phyloP scores from a whole-genome alignment of 2,888 invertebrate species.

The Acanthosepion lycidas region DNA sequence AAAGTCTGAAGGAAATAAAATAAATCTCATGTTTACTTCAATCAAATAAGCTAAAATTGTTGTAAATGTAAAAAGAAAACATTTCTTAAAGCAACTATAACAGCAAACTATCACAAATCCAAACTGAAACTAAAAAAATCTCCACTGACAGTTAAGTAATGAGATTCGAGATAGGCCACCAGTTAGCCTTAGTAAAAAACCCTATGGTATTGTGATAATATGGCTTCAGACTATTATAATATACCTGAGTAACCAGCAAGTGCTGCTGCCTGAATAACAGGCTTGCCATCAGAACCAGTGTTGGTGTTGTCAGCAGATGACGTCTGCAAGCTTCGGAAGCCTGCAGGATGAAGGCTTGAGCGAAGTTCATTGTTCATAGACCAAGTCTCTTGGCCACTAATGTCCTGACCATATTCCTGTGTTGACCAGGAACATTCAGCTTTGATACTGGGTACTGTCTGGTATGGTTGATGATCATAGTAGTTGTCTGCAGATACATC shows the following conservation, averaged over 20 bases:
- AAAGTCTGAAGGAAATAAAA: no score
- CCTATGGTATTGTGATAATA: no score
- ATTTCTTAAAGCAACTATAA: no score
- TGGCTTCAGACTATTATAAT: not conserved
- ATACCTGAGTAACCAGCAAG: conserved; percentile 76
- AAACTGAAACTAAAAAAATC: no score
- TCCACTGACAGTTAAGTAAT: no score
- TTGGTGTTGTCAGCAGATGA: conserved; percentile 54
- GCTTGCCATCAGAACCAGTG: conserved; percentile 76
- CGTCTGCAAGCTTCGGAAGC: conserved; percentile 60
- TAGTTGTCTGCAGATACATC: conserved; percentile 58
- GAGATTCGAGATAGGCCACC: no score
- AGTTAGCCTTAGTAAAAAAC: no score
- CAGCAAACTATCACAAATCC: no score
- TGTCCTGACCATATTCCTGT: conserved; percentile 70
- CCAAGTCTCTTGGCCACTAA: conserved; percentile 75
- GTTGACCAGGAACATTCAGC: conserved; percentile 64
- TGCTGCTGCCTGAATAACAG: conserved; percentile 80
- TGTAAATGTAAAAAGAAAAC: no score
- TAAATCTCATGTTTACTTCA: no score
- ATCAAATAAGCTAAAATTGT: no score
- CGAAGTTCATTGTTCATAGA: conserved; percentile 66
- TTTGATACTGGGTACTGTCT: conserved; percentile 81
- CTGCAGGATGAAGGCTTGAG: conserved; percentile 56
- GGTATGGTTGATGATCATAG: conserved; percentile 78